These are phyloP conservation scores for Chaetorhynchus papuensis DNA, from an alignment of 2,113 vertebrate genomes.

Conservation along the genomic window DNA sequence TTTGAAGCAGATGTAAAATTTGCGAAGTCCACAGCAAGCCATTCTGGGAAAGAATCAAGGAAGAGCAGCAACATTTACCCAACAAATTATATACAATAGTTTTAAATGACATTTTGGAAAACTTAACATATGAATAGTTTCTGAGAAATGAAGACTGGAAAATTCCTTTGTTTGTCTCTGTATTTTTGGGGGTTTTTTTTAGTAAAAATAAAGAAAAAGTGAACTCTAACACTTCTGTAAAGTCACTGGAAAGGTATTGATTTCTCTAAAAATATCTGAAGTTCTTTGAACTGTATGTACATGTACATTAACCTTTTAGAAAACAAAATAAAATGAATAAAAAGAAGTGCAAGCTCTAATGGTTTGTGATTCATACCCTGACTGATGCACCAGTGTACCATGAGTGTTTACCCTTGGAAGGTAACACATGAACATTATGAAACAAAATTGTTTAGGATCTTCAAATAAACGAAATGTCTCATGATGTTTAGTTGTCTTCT, in stretches of 20 bases:
- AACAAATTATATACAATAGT: neutral
- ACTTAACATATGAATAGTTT: neutral
- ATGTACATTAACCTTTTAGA: slow-evolving; percentile 38
- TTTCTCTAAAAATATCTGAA: slow-evolving; percentile 60
- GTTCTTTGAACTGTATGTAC: slow-evolving; percentile 49
- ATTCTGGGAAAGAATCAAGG: neutral
- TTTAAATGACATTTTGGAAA: neutral
- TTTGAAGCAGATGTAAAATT: neutral
- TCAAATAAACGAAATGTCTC: neutral
- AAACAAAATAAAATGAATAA: neutral
- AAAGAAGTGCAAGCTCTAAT: neutral
- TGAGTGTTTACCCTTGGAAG: neutral
- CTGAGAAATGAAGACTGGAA: neutral
- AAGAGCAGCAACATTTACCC: neutral
- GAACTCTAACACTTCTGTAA: neutral
- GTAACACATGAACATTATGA: neutral
- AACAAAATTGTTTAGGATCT: neutral
- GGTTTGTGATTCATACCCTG: neutral
- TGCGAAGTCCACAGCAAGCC: neutral
- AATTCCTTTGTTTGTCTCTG: neutral
- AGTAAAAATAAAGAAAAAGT: neutral
- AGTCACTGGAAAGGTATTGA: slow-evolving; percentile 38
- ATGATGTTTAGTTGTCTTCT: neutral
- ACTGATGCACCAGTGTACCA: neutral
- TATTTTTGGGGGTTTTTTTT: neutral